Percentiles rank a stretch among this genome's conserved stretches.
Evolutionary conservation across 2,113 vertebrate genomes (phyloP).

Genomic region (Oophaga pumilio): DNA sequence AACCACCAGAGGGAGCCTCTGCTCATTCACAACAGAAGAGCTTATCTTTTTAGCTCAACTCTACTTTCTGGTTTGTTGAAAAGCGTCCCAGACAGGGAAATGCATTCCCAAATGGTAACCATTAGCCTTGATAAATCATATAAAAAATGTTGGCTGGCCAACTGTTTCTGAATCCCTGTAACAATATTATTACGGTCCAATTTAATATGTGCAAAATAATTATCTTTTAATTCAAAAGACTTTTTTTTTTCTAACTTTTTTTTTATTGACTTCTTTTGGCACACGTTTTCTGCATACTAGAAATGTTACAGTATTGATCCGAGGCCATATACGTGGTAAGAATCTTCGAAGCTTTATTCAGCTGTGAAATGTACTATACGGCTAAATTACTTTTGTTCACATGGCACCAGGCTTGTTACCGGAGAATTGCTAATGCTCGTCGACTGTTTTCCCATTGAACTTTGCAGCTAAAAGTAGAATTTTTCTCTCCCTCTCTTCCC

Average conservation of each 20-base stretch:
- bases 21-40: no score
- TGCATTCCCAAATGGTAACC: no score
- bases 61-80: no score
- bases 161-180: no score
- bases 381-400: constrained; percentile 47
- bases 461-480: constrained; percentile 31
- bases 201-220: no score
- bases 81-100: no score
- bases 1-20: no score
- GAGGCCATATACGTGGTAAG: constrained; percentile 1
- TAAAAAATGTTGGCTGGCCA: no score
- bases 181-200: no score
- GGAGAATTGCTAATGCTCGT: constrained; percentile 31
- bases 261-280: not conserved
- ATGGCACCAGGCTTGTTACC: constrained; percentile 13
- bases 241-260: not conserved
- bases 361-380: constrained; percentile 36
- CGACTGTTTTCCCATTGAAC: constrained; percentile 30
- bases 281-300: not conserved
- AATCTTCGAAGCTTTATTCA: constrained; percentile 32
- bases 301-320: constrained; percentile 21
- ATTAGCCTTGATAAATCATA: no score
- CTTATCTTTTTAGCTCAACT: no score
- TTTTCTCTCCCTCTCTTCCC: not conserved
- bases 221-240: not conserved